phyloP scores from a whole-genome alignment of 2,113 vertebrate species.

The mouse (Mus musculus) region DNA sequence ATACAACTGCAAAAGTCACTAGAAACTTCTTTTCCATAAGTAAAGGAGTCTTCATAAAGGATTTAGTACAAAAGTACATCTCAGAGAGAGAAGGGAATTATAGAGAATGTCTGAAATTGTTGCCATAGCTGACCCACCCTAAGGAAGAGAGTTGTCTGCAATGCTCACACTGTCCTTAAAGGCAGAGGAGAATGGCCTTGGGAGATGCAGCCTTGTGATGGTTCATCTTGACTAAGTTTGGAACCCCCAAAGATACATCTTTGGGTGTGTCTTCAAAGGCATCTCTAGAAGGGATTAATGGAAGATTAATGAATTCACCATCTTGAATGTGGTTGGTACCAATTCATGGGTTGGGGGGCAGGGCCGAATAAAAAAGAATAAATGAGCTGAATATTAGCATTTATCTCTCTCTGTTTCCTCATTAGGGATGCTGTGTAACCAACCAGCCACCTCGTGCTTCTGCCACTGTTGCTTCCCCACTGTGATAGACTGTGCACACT shows the following conservation, averaged over 20 bases:
- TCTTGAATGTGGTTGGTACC: background rate
- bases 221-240: background rate
- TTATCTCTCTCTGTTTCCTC: background rate
- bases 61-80: background rate
- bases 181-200: background rate
- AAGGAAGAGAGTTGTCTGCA: background rate
- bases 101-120: background rate
- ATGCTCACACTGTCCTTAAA: background rate
- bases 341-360: too few species aligned
- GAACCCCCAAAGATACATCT: background rate
- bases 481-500: background rate
- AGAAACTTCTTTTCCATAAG: constrained; percentile 14
- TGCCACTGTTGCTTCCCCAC: background rate
- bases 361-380: background rate
- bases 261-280: background rate
- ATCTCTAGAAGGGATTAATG: background rate
- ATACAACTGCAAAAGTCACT: background rate
- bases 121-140: background rate
- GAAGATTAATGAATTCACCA: background rate
- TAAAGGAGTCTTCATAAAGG: background rate
- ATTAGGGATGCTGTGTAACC: background rate
- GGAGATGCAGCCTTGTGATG: background rate
- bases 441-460: background rate
- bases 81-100: background rate
- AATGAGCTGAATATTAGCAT: background rate